Percentiles rank a stretch among this genome's conserved stretches.
phyloP scores from a whole-genome alignment of 2,797 vertebrate species.

The Aldrovandia affinis region DNA sequence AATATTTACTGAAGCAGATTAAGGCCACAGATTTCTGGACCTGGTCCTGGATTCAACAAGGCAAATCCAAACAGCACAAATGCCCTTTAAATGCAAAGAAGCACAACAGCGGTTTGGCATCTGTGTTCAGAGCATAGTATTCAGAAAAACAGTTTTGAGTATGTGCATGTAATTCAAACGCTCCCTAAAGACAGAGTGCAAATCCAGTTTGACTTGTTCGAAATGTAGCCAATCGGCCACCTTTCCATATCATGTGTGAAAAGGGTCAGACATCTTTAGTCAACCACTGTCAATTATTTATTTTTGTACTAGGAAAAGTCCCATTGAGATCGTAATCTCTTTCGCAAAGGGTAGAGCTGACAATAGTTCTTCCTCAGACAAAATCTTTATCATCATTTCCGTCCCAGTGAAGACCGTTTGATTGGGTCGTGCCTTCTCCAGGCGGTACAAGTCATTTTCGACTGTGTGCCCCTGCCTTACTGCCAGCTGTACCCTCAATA shows the following conservation, averaged over 20 bases:
- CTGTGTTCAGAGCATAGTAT: background rate
- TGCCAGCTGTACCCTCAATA: slow-evolving; percentile 21
- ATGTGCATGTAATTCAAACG: background rate
- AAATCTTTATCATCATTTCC: slow-evolving; percentile 20
- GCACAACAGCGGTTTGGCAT: background rate
- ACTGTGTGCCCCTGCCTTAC: background rate
- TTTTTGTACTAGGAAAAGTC: no score
- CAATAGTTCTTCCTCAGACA: slow-evolving; percentile 11
- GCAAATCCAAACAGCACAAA: background rate
- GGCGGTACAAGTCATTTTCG: slow-evolving; percentile 21
- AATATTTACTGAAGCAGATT: slow-evolving; percentile 2
- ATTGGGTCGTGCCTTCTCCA: background rate
- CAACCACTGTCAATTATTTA: background rate
- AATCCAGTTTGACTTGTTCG: background rate
- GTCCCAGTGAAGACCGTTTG: slow-evolving; percentile 6
- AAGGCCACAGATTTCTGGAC: background rate
- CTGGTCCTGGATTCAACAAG: background rate
- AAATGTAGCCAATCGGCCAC: background rate
- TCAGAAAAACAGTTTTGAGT: no score
- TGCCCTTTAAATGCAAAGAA: background rate
- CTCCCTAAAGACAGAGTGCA: background rate
- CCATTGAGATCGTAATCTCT: no score
- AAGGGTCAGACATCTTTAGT: background rate
- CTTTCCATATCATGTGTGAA: background rate
- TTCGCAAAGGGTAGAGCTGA: slow-evolving; percentile 8